phyloP scores from a whole-genome alignment of 1,140 invertebrate species.

The Marisa cornuarietis region DNA sequence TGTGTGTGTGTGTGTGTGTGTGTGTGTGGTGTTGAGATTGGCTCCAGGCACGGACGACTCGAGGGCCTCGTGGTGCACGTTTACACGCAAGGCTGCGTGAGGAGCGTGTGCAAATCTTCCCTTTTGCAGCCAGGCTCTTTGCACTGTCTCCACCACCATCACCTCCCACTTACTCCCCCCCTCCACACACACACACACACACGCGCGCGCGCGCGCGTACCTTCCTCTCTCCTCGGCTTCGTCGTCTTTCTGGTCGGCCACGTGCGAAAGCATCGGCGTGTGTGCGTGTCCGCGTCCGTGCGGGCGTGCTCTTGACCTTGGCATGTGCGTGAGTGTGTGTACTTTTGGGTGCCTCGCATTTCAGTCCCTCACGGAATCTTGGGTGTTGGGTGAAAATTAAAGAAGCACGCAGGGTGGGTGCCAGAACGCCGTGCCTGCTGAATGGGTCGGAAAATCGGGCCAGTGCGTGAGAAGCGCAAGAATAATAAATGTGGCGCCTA shows the following conservation, averaged over 20 bases:
- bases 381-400: conserved; percentile 22
- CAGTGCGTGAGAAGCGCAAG: conserved; percentile 11
- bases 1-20: too few species aligned
- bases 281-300: conserved; percentile 5
- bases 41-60: conserved; percentile 13
- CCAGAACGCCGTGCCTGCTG: background rate
- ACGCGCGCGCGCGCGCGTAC: too few species aligned
- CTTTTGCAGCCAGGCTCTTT: background rate
- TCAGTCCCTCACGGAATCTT: conserved; percentile 22
- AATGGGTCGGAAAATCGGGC: background rate
- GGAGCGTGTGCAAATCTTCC: conserved; percentile 26
- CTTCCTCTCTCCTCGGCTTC: background rate
- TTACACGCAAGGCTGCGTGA: conserved; percentile 20
- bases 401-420: conserved; percentile 18
- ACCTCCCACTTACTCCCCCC: background rate
- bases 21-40: conserved; percentile 7
- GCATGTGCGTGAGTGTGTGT: conserved; percentile 23
- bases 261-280: background rate
- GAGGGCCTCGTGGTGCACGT: background rate
- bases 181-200: background rate
- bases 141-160: background rate
- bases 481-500: background rate
- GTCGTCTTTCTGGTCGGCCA: background rate
- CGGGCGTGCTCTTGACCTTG: background rate
- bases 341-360: conserved; percentile 17